Percentiles rank a stretch among this genome's conserved stretches.
Conservation (phyloP, 2,113 vertebrate species). For the Chaetops frenatus region DNA sequence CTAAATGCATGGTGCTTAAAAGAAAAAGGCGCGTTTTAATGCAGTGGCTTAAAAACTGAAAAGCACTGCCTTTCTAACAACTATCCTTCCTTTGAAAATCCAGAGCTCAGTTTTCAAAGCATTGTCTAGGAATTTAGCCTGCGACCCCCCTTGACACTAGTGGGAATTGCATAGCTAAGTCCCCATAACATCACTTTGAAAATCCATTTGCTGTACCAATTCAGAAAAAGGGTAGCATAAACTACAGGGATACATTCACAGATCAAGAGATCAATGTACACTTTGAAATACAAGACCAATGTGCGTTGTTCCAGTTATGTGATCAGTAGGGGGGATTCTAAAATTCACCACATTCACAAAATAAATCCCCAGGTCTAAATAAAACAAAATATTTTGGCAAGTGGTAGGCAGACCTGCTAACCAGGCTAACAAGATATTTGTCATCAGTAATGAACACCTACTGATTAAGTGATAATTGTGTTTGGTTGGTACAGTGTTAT, state of each 20-base stretch:
- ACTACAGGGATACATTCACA: neutral
- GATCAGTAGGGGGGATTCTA: neutral
- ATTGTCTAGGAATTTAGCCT: slow-evolving; percentile 53
- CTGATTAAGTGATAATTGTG: slow-evolving; percentile 21
- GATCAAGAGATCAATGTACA: slow-evolving; percentile 29
- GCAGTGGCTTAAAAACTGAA: slow-evolving; percentile 14
- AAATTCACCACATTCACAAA: slow-evolving; percentile 28
- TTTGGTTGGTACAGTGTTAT: neutral
- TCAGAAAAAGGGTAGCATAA: neutral
- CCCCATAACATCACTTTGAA: slow-evolving; percentile 45
- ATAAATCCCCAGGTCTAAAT: slow-evolving; percentile 47
- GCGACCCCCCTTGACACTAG: slow-evolving; percentile 55
- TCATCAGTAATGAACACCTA: neutral
- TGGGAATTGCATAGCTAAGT: slow-evolving; percentile 55
- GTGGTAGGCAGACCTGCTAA: slow-evolving; percentile 49
- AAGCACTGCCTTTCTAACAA: neutral
- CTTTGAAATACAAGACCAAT: slow-evolving; percentile 34
- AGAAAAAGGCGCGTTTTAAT: neutral
- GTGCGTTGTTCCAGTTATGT: slow-evolving; percentile 26
- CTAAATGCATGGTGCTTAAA: neutral
- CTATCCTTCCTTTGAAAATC: slow-evolving; percentile 29
- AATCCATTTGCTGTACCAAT: slow-evolving; percentile 29
- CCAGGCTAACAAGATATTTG: slow-evolving; percentile 38
- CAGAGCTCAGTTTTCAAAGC: slow-evolving; percentile 53
- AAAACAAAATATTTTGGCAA: slow-evolving; percentile 62